Evolutionary conservation across 2,797 vertebrate species (phyloP).

Genomic region (Mustela erminea): DNA sequence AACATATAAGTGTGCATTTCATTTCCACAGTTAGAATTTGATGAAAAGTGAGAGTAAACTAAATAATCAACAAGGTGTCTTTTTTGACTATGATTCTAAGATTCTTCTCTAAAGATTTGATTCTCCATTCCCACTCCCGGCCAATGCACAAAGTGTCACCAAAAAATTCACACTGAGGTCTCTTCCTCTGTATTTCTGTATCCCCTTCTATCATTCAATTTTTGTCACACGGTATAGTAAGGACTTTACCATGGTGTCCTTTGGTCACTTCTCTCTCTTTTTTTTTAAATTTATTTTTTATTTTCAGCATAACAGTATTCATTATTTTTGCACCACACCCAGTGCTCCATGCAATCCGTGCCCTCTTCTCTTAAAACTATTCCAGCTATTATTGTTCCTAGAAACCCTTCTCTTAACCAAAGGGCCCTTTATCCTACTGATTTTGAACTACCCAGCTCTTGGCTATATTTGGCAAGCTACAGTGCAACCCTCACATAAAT

Average conservation of each 20-base stretch:
- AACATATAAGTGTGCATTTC: background rate
- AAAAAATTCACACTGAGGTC: background rate
- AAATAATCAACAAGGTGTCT: background rate
- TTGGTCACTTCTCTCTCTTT: background rate
- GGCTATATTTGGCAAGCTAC: background rate
- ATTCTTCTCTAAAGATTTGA: background rate
- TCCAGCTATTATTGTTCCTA: background rate
- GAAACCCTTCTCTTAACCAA: constrained; percentile 25
- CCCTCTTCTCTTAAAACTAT: background rate
- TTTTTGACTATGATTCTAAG: background rate
- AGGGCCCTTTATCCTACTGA: constrained; percentile 1
- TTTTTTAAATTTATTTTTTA: too few species aligned
- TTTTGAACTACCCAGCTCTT: constrained; percentile 23
- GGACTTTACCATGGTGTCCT: background rate
- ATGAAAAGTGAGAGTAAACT: background rate
- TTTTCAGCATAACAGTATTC: too few species aligned
- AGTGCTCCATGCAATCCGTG: too few species aligned
- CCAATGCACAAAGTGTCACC: background rate
- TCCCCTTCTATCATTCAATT: background rate
- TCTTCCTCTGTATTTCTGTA: background rate
- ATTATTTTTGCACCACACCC: too few species aligned
- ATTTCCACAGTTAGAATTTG: background rate
- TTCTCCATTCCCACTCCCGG: background rate
- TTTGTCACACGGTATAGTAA: background rate
- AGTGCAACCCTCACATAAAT: background rate